These are phyloP conservation scores for Dasysyrphus tricinctus DNA, from an alignment of 2,888 invertebrate species.

Conservation along the genomic window DNA sequence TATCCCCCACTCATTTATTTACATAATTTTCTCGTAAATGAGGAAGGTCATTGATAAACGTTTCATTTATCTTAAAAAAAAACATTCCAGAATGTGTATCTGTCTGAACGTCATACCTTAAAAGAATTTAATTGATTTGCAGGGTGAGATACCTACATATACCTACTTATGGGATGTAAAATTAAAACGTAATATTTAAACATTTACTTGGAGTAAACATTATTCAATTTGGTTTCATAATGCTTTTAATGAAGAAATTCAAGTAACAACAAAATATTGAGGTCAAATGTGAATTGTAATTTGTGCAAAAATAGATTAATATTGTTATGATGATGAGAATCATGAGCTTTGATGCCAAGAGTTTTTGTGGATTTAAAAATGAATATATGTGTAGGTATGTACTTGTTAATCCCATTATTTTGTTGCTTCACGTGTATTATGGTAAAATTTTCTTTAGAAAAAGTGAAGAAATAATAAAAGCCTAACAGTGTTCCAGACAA, in stretches of 20 bases:
- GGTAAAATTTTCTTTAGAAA: too few species aligned
- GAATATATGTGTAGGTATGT: too few species aligned
- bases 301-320: slow-evolving; percentile 5
- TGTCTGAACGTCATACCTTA: not conserved
- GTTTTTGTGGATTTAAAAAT: not conserved
- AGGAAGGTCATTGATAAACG: slow-evolving; percentile 20
- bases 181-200: slow-evolving; percentile 1
- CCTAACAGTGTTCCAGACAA: too few species aligned
- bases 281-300: slow-evolving; percentile 4
- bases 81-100: not conserved
- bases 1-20: not conserved
- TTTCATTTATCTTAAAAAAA: not conserved
- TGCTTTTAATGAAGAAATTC: slow-evolving; percentile 1
- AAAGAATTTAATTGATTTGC: slow-evolving; percentile 16
- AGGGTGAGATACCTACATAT: not conserved
- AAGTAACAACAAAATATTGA: slow-evolving; percentile 6
- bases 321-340: not conserved
- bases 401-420: not conserved
- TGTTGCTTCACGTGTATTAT: not conserved
- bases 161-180: not conserved
- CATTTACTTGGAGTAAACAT: not conserved
- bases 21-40: slow-evolving; percentile 8
- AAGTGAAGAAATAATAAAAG: too few species aligned
- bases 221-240: not conserved
- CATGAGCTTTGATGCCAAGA: not conserved